Base-by-base conservation (phyloP, 1,140 invertebrate species). In the Pectinophora gossypiella region DNA sequence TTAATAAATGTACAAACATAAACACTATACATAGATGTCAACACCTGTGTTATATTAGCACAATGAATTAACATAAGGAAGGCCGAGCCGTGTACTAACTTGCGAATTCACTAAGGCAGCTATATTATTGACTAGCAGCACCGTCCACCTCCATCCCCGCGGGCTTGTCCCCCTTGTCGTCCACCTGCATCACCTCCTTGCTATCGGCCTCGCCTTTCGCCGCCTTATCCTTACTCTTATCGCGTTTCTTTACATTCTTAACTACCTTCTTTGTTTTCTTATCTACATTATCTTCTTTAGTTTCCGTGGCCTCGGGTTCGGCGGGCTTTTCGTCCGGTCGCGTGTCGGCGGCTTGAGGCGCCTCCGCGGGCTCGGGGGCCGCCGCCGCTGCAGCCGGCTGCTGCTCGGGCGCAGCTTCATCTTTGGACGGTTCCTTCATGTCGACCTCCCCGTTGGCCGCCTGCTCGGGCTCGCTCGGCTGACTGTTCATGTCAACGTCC, bases 51-150 rank as follows among this genome's bases (percentile, higher is more conserved):
- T 16, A 40, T 15, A 40, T 10, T 40, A 40, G 36, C 15, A 15
- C 16, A 40, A 15, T 32, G 27, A 32, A 40, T 40, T 40, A 16
- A 1, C 36, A 40, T 6, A 15, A 40, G 16, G 36, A 40, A 40
- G 36, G 36, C 36, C 36, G 36, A 15, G 16, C n/a, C 36, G 3
- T 40, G 35, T 38, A 38, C 22, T 38, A 38, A 6, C 35, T 27
- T 5, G 12, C 23, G 23, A 79, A 80, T 79, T 86, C 64, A 66
- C 83, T 86, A 84, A 76, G 47, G 69, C 72, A 82, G 20, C 71
- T 79, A 76, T 4, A 23, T 82, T 82, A 85, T 87, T 87, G 84
- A 85, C 82, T 85, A 87, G 82, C 74, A 72, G 75, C 81, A 74
- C 66, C 73, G 19, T 87, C 84, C 35, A 85, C 68, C 51, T 87